A percentile compares a stretch with the other conserved stretches of the same genome.
phyloP scores from a whole-genome alignment of 2,888 invertebrate species.

The Amblyjoppa proteus region DNA sequence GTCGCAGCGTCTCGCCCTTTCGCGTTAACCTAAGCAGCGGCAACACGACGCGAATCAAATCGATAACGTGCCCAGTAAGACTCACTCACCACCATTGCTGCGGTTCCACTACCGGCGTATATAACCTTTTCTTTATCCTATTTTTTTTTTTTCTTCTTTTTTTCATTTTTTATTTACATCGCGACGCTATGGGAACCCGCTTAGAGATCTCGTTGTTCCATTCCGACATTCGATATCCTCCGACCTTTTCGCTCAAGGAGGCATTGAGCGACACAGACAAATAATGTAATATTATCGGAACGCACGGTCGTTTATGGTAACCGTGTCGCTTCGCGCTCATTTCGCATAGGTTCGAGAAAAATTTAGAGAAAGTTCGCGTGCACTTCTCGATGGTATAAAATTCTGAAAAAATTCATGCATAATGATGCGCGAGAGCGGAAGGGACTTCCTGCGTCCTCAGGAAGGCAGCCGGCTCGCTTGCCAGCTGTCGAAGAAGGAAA shows the following conservation, averaged over 20 bases:
- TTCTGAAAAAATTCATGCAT: too few relatives aligned
- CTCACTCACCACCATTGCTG: background rate
- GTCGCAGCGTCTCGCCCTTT: slow-evolving; percentile 20
- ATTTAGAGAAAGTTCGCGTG: too few relatives aligned
- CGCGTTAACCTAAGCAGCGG: slow-evolving; percentile 23
- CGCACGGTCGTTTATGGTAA: too few relatives aligned
- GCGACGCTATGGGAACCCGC: background rate
- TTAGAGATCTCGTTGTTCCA: background rate
- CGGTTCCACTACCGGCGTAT: slow-evolving; percentile 1
- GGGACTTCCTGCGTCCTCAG: background rate
- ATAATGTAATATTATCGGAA: too few relatives aligned
- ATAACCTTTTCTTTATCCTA: background rate
- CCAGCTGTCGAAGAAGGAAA: too few relatives aligned
- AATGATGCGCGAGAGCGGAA: background rate
- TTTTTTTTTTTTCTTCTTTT: background rate
- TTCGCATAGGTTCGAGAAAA: too few relatives aligned
- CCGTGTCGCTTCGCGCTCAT: too few relatives aligned
- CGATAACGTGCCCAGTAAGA: slow-evolving; percentile 13
- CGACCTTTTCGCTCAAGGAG: background rate
- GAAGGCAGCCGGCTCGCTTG: background rate
- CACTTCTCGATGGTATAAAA: too few relatives aligned
- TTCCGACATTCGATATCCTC: background rate
- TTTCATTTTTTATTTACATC: too few relatives aligned
- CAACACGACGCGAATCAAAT: slow-evolving; percentile 21
- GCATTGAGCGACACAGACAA: too few relatives aligned